Evolutionary conservation across 2,797 vertebrate genomes (phyloP).

Genomic region (Falco rusticolus): DNA sequence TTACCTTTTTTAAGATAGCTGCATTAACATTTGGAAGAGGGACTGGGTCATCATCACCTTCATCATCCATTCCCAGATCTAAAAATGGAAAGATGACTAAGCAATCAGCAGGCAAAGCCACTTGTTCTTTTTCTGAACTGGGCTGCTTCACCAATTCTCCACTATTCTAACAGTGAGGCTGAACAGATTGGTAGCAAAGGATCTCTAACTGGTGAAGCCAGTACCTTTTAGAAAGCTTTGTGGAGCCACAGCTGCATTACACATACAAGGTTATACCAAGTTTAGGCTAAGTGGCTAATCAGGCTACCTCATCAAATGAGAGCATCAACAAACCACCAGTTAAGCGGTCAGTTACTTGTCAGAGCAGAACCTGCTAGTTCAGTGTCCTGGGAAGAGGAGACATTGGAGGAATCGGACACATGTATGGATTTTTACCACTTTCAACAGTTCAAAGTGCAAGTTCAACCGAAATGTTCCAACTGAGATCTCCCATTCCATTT

Average conservation of each 20-base stretch:
- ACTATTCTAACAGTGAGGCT: neutral
- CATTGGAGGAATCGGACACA: neutral
- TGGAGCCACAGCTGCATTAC: neutral
- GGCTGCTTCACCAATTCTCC: neutral
- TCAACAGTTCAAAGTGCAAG: neutral
- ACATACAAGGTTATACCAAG: neutral
- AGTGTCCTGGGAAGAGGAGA: neutral
- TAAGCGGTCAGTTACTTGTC: neutral
- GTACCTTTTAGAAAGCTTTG: neutral
- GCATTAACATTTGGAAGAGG: constrained; percentile 98
- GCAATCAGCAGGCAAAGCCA: neutral
- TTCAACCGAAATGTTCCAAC: neutral
- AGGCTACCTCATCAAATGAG: neutral
- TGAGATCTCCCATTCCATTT: neutral
- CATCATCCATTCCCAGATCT: constrained; percentile 99
- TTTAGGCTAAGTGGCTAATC: neutral
- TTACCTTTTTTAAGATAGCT: constrained; percentile 98
- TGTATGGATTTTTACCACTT: neutral
- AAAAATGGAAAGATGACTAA: constrained; percentile 39
- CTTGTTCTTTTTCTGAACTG: neutral
- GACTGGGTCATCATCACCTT: constrained; percentile 98
- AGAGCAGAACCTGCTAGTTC: neutral
- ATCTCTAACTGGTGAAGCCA: neutral
- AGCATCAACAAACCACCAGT: neutral
- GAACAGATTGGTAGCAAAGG: neutral